These are phyloP conservation scores for Columba livia DNA, from an alignment of 2,113 vertebrate species.

Conservation along the genomic window DNA sequence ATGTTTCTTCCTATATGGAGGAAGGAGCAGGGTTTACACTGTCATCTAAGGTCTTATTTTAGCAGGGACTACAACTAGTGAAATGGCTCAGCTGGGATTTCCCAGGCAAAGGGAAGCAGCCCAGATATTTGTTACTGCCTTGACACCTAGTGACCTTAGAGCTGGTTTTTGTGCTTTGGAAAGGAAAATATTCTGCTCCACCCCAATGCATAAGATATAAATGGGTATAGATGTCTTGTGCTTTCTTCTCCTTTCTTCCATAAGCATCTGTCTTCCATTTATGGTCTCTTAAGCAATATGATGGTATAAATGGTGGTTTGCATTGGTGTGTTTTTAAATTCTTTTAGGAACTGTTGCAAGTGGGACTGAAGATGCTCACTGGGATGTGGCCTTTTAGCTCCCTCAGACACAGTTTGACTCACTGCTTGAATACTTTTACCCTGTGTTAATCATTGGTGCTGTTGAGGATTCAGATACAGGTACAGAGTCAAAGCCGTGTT, in stretches of 20 bases:
- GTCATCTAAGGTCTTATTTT: background rate
- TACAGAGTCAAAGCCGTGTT: background rate
- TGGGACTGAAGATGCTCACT: background rate
- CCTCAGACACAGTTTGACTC: background rate
- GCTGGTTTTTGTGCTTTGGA: background rate
- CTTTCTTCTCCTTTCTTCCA: background rate
- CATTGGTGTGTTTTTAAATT: background rate
- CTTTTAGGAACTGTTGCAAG: background rate
- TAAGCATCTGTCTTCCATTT: background rate
- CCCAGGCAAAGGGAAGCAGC: background rate
- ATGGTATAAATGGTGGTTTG: background rate
- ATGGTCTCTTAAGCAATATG: background rate
- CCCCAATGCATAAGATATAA: background rate
- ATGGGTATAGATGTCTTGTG: background rate
- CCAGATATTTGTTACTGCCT: background rate
- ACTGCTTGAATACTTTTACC: background rate
- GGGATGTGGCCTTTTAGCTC: background rate
- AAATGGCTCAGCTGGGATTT: background rate
- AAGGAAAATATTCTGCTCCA: background rate
- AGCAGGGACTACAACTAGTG: background rate
- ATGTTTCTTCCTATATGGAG: conserved; percentile 58
- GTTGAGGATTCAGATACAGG: background rate
- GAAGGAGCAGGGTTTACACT: background rate
- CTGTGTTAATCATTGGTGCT: background rate
- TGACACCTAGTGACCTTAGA: background rate